Conservation (phyloP, 1,140 invertebrate genomes). For the Zophobas atratus region DNA sequence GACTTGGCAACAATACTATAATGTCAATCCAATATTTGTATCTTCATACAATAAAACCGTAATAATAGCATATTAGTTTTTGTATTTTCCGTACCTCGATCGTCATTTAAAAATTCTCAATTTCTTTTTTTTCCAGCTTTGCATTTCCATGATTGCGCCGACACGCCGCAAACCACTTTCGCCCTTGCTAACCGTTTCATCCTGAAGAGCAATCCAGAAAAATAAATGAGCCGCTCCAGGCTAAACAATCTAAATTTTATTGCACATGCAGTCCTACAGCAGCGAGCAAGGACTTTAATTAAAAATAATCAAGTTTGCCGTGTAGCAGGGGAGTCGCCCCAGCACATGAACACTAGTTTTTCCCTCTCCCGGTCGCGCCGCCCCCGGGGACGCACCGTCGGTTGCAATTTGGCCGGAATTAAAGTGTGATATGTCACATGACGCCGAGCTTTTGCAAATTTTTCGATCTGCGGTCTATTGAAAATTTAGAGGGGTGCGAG, state of each 20-base stretch:
- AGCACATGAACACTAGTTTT: constrained; percentile 21
- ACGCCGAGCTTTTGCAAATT: constrained; percentile 10
- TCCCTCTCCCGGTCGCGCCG: constrained; percentile 7
- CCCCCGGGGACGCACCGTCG: constrained; percentile 11
- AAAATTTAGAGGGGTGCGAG: constrained; percentile 18
- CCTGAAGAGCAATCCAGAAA: constrained; percentile 7
- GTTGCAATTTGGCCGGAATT: constrained; percentile 30
- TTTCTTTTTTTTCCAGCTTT: too few species aligned
- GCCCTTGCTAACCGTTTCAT: too few species aligned
- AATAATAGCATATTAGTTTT: too few species aligned
- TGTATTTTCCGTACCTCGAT: too few species aligned
- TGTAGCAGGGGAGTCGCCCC: constrained; percentile 15
- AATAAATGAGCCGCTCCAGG: not conserved
- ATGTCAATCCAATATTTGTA: too few species aligned
- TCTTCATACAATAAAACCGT: too few species aligned
- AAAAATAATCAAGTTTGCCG: constrained; percentile 41
- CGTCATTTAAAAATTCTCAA: too few species aligned
- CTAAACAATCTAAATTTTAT: constrained; percentile 38
- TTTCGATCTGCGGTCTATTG: constrained; percentile 31
- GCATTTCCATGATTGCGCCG: too few species aligned
- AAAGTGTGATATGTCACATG: constrained; percentile 11
- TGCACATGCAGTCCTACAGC: constrained; percentile 17
- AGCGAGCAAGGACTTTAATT: constrained; percentile 33
- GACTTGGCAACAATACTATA: too few species aligned
- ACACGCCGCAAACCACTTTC: too few species aligned